These are phyloP conservation scores for Bombus terrestris DNA, from an alignment of 1,140 invertebrate species.

Conservation along the genomic window DNA sequence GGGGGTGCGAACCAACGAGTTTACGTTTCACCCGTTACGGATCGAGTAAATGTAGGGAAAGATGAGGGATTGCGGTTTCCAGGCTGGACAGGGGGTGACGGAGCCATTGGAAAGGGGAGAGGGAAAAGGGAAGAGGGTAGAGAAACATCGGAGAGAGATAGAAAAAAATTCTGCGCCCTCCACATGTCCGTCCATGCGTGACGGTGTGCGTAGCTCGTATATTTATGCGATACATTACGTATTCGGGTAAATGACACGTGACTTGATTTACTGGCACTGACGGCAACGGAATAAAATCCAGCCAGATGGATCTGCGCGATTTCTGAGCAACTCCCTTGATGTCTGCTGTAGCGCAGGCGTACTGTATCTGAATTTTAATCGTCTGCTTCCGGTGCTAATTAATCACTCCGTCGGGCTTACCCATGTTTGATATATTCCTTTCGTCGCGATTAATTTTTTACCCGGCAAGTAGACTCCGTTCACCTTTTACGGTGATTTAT, in stretches of 20 bases:
- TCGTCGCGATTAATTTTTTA: constrained; percentile 59
- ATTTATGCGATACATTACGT: constrained; percentile 81
- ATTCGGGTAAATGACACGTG: constrained; percentile 81
- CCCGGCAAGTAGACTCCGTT: constrained; percentile 18
- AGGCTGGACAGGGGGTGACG: constrained; percentile 64
- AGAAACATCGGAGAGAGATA: constrained; percentile 20
- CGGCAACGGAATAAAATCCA: constrained; percentile 76
- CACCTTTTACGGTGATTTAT: constrained; percentile 32
- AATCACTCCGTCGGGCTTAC: constrained; percentile 54
- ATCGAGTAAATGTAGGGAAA: constrained; percentile 76
- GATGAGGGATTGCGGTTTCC: constrained; percentile 77
- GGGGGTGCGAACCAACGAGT: constrained; percentile 69
- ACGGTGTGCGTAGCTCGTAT: constrained; percentile 73
- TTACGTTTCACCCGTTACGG: constrained; percentile 73
- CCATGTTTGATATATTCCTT: constrained; percentile 45
- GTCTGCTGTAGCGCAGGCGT: constrained; percentile 48
- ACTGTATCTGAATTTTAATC: constrained; percentile 67
- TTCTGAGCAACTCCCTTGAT: constrained; percentile 69
- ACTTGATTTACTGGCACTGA: constrained; percentile 79
- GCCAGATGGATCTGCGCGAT: constrained; percentile 74
- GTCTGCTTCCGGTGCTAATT: constrained; percentile 65
- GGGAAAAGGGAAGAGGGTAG: background rate
- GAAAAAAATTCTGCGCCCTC: constrained; percentile 64
- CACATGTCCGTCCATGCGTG: constrained; percentile 66
- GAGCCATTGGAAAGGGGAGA: constrained; percentile 22